Evolutionary conservation across 92 coral and sea anemone genomes (phyloP).

Genomic region (Chrysogorgia sp.): DNA sequence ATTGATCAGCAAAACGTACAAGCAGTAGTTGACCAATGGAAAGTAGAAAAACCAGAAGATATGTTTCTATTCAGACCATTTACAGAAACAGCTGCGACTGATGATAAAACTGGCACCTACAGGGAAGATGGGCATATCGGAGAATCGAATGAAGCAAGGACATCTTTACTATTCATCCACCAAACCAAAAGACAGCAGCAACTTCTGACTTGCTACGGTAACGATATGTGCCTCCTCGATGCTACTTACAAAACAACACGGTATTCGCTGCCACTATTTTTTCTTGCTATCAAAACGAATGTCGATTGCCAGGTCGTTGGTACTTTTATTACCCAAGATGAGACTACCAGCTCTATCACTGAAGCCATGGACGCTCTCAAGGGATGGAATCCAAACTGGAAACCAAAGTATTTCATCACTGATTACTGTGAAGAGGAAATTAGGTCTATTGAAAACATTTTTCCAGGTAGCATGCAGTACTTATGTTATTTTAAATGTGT

Average conservation of each 20-base stretch:
- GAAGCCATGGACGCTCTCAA: constrained; percentile 51
- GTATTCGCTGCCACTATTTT: constrained; percentile 59
- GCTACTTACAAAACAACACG: constrained; percentile 68
- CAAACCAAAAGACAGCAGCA: constrained; percentile 61
- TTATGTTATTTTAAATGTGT: too few relatives aligned
- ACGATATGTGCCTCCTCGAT: constrained; percentile 59
- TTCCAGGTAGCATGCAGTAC: too few relatives aligned
- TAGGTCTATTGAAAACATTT: constrained; percentile 47
- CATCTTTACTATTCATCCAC: constrained; percentile 58
- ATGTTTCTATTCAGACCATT: constrained; percentile 63
- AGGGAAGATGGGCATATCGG: not conserved
- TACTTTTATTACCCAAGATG: constrained; percentile 57
- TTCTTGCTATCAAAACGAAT: constrained; percentile 59
- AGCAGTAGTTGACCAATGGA: constrained; percentile 62
- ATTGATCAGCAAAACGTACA: constrained; percentile 67
- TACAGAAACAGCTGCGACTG: constrained; percentile 5
- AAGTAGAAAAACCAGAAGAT: constrained; percentile 50
- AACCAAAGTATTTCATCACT: constrained; percentile 59
- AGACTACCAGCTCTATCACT: constrained; percentile 51
- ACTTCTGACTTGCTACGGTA: constrained; percentile 47
- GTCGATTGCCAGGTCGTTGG: constrained; percentile 61
- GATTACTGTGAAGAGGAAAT: constrained; percentile 70
- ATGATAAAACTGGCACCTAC: not conserved
- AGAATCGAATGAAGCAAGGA: not conserved
- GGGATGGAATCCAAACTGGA: constrained; percentile 61